Conservation (phyloP, 1,140 invertebrate species). For the Diachasma alloeum region DNA sequence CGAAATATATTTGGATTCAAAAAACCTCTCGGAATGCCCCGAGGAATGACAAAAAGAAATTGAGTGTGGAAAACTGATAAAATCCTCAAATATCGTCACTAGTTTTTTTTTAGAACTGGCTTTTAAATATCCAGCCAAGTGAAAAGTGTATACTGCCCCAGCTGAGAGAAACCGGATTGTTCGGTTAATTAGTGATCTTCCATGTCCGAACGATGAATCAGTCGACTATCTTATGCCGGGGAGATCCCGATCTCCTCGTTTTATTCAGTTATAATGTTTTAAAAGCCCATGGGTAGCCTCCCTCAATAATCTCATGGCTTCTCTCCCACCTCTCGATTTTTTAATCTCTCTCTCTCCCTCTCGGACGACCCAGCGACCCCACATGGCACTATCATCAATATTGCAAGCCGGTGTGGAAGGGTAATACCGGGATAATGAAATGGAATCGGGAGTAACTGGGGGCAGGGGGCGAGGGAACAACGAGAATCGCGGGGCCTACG, state of each 20-base stretch:
- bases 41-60: not conserved
- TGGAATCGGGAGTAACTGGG: no score
- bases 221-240: constrained; percentile 23
- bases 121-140: not conserved
- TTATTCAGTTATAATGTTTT: constrained; percentile 12
- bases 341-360: not conserved
- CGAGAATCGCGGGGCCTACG: not conserved
- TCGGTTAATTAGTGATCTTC: constrained; percentile 45
- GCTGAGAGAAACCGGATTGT: constrained; percentile 46
- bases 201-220: constrained; percentile 43
- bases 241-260: constrained; percentile 15
- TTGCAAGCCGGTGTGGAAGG: not conserved
- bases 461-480: no score
- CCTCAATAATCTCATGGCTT: not conserved
- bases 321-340: not conserved
- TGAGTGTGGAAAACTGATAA: not conserved
- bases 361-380: not conserved
- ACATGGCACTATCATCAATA: constrained; percentile 10
- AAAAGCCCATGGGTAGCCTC: constrained; percentile 1
- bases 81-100: not conserved
- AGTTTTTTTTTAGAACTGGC: not conserved
- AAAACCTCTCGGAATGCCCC: not conserved
- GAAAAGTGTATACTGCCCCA: constrained; percentile 7
- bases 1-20: not conserved
- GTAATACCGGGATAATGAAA: not conserved